phyloP scores from a whole-genome alignment of 2,113 vertebrate genomes.

The Uria aalge region DNA sequence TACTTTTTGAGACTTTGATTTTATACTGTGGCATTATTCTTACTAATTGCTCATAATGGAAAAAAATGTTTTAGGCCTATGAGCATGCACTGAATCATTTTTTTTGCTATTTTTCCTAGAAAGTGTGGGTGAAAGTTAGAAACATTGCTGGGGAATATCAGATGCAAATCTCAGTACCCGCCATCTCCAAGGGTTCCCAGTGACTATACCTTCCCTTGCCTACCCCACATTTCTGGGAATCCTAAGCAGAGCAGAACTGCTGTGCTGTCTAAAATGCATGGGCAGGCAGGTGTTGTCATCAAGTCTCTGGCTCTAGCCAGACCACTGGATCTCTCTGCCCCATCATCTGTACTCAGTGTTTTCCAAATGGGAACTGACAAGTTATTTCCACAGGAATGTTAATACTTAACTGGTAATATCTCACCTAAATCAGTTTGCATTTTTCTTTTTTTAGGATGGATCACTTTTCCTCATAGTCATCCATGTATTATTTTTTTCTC shows the following conservation, averaged over 20 bases:
- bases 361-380: not conserved
- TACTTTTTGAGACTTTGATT: constrained; percentile 15
- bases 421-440: not conserved
- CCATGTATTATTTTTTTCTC: not conserved
- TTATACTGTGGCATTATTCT: constrained; percentile 20
- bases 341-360: not conserved
- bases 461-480: not conserved
- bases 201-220: not conserved
- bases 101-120: not conserved
- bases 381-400: not conserved
- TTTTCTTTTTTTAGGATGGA: not conserved
- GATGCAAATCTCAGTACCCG: not conserved
- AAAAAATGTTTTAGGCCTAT: not conserved
- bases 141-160: not conserved
- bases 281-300: not conserved
- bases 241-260: not conserved
- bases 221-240: not conserved
- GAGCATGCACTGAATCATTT: not conserved
- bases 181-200: no score
- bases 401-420: not conserved
- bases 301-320: not conserved
- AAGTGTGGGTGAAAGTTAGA: not conserved
- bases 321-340: not conserved
- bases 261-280: not conserved
- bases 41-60: constrained; percentile 31